Base-by-base conservation (phyloP, 2,113 vertebrate species). In the Cyanocitta stelleri region DNA sequence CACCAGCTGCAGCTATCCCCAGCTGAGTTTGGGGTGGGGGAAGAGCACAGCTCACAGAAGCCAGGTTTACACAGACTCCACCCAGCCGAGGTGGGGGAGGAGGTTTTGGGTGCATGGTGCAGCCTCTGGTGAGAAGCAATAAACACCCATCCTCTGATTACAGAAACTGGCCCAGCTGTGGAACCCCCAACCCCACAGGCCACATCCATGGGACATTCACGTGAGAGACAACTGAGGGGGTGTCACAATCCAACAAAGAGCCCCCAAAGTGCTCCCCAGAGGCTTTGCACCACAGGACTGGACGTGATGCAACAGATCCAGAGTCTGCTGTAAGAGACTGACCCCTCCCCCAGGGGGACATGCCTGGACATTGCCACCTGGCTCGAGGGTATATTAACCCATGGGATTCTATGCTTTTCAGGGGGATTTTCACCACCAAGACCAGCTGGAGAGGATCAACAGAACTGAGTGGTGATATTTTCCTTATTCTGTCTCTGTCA, bases 171-270 rank as follows among this genome's bases (percentile, higher is more conserved):
- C 48, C 48, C 48, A 24, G 13, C 23, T 24, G 23, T 49, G 48
- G 48, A 49, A 14, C 48, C 48, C 48, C 23, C 48, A 24, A 24
- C 23, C 48, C 13, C 48, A 49, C 48, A 14, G 48, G 48, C 4
- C 7, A 49, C 23, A 49, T 35, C 80, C 66, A 83, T 0, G 0
- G 32, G 46, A 71, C 4, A 24, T 52, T 35, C 9, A 35, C 0
- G 0, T 16, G 37, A 39, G 43, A 39, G 43, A 17, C 22, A 68
- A n/a, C n/a, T 58, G 63, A 49, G n/a, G 29, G 22, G 18, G 21
- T 9, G 56, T 6, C 37, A 16, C 20, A 52, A 71, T 71, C 46
- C 16, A 61, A 71, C 37, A 43, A 61, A 62, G 10, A 5, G 4
- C 14, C 24, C 49, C 16, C 11, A 2, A 51, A 51, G 39, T 35